Percentiles rank a stretch among this genome's conserved stretches.
Evolutionary conservation across 2,888 invertebrate genomes (phyloP).

Genomic region (Ceramica pisi): DNA sequence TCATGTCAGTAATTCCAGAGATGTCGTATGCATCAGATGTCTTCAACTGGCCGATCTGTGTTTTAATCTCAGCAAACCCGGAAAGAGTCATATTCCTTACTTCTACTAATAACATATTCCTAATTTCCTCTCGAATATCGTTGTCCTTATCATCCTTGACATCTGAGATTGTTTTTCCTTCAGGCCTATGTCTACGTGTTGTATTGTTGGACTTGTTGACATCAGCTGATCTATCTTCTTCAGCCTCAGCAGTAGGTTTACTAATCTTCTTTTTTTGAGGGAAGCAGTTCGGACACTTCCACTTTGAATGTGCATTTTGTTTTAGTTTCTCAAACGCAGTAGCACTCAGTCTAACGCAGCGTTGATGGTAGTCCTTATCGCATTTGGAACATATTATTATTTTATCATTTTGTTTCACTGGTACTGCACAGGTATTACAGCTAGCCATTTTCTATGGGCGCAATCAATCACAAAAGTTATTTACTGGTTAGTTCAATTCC

Average conservation of each 20-base stretch:
- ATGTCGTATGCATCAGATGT: background rate
- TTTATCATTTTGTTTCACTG: background rate
- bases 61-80: background rate
- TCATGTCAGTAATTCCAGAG: background rate
- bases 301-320: background rate
- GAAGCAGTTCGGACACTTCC: constrained; percentile 1
- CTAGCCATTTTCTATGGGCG: background rate
- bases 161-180: background rate
- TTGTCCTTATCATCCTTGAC: too few species aligned
- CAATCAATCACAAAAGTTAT: background rate
- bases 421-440: background rate
- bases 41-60: background rate
- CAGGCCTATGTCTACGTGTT: background rate
- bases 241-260: background rate
- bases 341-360: background rate
- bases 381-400: background rate
- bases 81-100: background rate
- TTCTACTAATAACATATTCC: background rate
- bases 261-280: background rate
- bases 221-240: background rate
- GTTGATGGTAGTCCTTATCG: background rate
- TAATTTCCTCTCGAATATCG: background rate
- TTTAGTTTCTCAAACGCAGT: background rate
- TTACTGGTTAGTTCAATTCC: background rate
- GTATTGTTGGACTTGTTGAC: background rate